Percentiles rank a stretch among this genome's conserved stretches.
Conservation (phyloP, 2,797 vertebrate genomes). For the Peromyscus attwateri region DNA sequence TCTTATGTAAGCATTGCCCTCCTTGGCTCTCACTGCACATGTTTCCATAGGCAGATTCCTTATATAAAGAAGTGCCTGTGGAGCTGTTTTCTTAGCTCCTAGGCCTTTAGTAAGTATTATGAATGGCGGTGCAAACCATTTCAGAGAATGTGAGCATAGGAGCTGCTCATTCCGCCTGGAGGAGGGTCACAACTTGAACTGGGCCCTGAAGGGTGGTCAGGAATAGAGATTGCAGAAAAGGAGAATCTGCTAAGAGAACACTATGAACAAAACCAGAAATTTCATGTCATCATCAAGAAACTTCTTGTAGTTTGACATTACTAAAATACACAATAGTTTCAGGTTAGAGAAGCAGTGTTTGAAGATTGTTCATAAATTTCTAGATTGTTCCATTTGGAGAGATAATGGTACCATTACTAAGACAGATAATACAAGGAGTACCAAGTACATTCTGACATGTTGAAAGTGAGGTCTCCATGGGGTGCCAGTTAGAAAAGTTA, state of each 20-base stretch:
- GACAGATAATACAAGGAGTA: not conserved
- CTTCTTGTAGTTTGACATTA: fast-evolving
- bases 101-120: not conserved
- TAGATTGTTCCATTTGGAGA: not conserved
- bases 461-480: not conserved
- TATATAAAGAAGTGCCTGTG: not conserved
- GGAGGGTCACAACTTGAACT: not conserved
- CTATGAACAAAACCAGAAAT: not conserved
- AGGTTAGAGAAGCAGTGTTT: not conserved
- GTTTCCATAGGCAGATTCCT: not conserved
- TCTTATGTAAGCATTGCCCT: too few relatives aligned
- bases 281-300: not conserved
- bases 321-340: not conserved
- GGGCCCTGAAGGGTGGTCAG: not conserved
- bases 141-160: not conserved
- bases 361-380: not conserved
- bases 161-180: not conserved
- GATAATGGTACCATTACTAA: not conserved
- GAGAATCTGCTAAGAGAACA: not conserved
- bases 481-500: not conserved
- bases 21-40: not conserved
- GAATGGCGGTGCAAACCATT: not conserved
- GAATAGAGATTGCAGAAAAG: not conserved
- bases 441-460: not conserved
- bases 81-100: not conserved